These are phyloP conservation scores for Periparus ater DNA, from an alignment of 2,797 vertebrate genomes.

Conservation along the genomic window DNA sequence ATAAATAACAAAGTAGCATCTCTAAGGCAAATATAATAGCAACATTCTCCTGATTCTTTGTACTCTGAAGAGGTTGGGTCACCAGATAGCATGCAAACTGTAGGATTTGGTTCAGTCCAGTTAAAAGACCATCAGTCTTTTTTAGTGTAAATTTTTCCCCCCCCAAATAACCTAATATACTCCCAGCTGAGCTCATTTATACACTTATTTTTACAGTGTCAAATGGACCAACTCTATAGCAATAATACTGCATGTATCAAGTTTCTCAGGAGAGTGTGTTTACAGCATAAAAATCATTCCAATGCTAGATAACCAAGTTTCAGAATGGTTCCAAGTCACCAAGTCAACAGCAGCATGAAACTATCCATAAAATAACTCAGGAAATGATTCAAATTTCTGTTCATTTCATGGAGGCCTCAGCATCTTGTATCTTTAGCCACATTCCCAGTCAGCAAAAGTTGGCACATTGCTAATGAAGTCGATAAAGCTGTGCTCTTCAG, in stretches of 20 bases:
- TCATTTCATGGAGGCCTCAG: not conserved
- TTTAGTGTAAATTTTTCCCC: not conserved
- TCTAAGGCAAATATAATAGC: not conserved
- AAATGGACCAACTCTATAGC: not conserved
- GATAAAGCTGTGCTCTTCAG: not conserved
- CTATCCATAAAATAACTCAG: not conserved
- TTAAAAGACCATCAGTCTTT: not conserved
- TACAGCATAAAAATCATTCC: not conserved
- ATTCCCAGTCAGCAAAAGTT: not conserved
- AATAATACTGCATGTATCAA: not conserved
- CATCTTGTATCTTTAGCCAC: not conserved
- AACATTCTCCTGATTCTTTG: not conserved
- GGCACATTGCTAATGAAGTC: not conserved
- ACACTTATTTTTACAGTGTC: not conserved
- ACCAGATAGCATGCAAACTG: fast-evolving
- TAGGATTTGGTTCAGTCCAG: not conserved
- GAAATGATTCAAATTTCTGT: not conserved
- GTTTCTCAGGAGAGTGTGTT: not conserved
- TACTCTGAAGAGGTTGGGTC: not conserved
- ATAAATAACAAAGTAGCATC: not conserved
- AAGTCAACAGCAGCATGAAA: not conserved
- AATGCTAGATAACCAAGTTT: not conserved
- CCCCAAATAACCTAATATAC: not conserved
- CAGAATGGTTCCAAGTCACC: not conserved
- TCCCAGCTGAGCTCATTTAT: not conserved